Conservation (phyloP, 2,113 vertebrate species). For the Percopsis transmontana region DNA sequence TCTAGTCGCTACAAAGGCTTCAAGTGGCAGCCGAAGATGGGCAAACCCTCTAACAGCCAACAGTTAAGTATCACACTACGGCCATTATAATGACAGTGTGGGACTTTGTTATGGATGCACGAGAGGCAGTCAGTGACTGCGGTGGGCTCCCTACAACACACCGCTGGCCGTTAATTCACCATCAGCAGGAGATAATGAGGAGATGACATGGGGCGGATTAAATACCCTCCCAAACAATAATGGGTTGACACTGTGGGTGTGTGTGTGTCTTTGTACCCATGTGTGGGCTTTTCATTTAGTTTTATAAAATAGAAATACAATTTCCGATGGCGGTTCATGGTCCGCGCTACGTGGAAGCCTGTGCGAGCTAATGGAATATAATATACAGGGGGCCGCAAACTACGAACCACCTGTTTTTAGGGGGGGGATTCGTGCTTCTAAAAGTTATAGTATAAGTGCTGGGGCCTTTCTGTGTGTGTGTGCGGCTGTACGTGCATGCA, state of each 20-base stretch:
- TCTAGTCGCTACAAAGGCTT: too few species aligned
- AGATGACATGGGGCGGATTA: constrained; percentile 65
- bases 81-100: constrained; percentile 13
- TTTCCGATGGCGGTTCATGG: too few species aligned
- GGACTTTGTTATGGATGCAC: constrained; percentile 44
- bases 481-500: too few species aligned
- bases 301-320: background rate
- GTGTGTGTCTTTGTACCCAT: background rate
- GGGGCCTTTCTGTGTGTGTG: too few species aligned
- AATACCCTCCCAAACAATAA: constrained; percentile 58
- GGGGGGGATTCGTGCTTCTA: too few species aligned
- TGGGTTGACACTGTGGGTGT: constrained; percentile 19
- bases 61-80: background rate
- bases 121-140: constrained; percentile 15
- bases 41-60: too few species aligned
- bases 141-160: constrained; percentile 27
- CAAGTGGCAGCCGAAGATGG: too few species aligned
- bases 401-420: too few species aligned
- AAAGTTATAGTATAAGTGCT: too few species aligned
- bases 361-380: too few species aligned
- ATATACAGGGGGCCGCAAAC: too few species aligned
- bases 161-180: constrained; percentile 54
- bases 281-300: background rate
- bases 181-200: constrained; percentile 65
- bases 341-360: too few species aligned